Conservation (phyloP, 2,888 invertebrate species). For the Chrysina gloriosa region DNA sequence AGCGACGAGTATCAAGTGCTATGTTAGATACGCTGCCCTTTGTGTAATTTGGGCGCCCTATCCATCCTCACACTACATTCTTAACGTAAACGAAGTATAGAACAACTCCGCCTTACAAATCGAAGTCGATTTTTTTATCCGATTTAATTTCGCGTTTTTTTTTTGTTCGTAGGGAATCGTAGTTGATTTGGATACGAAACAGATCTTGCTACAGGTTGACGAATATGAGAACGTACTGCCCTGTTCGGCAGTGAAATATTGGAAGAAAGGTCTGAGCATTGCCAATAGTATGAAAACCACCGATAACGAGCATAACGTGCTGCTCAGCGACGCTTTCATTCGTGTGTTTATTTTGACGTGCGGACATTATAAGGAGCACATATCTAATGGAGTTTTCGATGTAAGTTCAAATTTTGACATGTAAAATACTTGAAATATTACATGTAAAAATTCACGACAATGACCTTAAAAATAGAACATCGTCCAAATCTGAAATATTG, state of each 20-base stretch:
- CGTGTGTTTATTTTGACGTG: conserved; percentile 82
- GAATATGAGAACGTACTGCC: conserved; percentile 84
- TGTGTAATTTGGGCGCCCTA: too few relatives aligned
- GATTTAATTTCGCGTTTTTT: too few relatives aligned
- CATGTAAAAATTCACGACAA: too few relatives aligned
- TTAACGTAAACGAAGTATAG: too few relatives aligned
- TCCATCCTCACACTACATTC: too few relatives aligned
- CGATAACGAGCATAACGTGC: conserved; percentile 73
- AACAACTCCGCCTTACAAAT: too few relatives aligned
- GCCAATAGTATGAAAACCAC: conserved; percentile 64
- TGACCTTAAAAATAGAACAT: too few relatives aligned
- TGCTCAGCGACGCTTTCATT: conserved; percentile 83
- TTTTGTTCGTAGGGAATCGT: conserved; percentile 73
- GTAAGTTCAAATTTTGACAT: conserved; percentile 52
- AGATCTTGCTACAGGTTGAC: conserved; percentile 75
- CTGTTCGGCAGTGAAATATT: conserved; percentile 74
- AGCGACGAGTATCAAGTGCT: too few relatives aligned
- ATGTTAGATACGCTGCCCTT: too few relatives aligned
- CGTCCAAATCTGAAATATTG: too few relatives aligned
- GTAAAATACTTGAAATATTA: neutral
- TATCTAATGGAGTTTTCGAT: conserved; percentile 65
- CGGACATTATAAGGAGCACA: conserved; percentile 75
- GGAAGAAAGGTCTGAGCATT: conserved; percentile 71
- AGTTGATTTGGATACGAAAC: conserved; percentile 76
- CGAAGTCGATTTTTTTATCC: too few relatives aligned